Base-by-base conservation (phyloP, 2,888 invertebrate species). In the Schizotus pectinicornis region DNA sequence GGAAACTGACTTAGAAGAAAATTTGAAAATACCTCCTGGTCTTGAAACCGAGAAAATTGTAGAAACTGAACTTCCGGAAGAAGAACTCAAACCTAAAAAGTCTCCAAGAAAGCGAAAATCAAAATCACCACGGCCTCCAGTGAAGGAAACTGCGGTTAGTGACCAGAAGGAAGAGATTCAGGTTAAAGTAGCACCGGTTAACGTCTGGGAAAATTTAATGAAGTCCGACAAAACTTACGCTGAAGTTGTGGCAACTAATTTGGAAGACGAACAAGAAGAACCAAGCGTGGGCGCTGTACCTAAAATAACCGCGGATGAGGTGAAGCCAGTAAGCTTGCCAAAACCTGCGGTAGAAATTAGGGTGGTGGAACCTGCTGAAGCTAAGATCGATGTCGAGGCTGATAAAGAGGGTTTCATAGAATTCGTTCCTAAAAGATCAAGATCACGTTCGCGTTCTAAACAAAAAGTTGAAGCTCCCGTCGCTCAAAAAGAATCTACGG, bases 211-310 rank as follows among this genome's bases (percentile, higher is more conserved):
- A n/a, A 81, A 80, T 69, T 65, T 80, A 34, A 75, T 70, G 60
- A 69, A 80, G 45, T 80, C 82, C 36, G 87, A 86, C 0, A 89
- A 88, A 77, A 88, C 89, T 0, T 90, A 90, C 70, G 90, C 90
- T 12, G 86, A 88, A 77, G 84, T 89, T 33, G 80, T 89, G 6
- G 85, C 86, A 11, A 82, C 83, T 68, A 71, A 69, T 14, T 32
- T 33, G 58, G 41, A 35, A 56, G 51, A 55, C 14, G 59, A 63
- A 61, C 58, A 63, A 71, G 54, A 56, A 42, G 52, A 62, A 43
- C 7, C 59, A 3, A 5, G 5, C 36, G 53, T 45, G 46, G 51
- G 35, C 51, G 58, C 14, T 66, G 69, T 35, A 33, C 61, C 68
- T 22, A 22, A 22, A 9, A 33, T 43, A 51, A 43, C 39, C 11